A percentile compares a stretch with the other conserved stretches of the same genome.
Evolutionary conservation across 2,797 vertebrate genomes (phyloP).

Genomic region (Protonibea diacanthus): DNA sequence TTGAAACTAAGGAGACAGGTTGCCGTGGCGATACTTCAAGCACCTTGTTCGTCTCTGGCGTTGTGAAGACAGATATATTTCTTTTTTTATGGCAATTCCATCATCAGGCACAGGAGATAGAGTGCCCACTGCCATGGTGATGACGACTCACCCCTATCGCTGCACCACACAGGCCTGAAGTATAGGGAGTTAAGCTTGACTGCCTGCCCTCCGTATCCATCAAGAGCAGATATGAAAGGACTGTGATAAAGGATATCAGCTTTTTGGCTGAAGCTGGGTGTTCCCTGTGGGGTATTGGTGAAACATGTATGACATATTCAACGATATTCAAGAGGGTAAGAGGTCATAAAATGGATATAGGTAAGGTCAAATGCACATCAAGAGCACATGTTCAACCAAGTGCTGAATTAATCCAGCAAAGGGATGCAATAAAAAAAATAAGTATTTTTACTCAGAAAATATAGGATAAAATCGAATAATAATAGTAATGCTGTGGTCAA

Average conservation of each 20-base stretch:
- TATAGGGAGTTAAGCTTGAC: constrained; percentile 70
- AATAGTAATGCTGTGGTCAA: constrained; percentile 12
- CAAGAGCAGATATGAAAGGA: constrained; percentile 72
- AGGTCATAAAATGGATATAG: background rate
- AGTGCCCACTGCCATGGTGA: constrained; percentile 65
- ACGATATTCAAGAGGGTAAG: constrained; percentile 5
- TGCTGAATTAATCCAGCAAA: background rate
- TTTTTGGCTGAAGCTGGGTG: constrained; percentile 57
- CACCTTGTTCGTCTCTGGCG: constrained; percentile 74
- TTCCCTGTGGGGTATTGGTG: constrained; percentile 46
- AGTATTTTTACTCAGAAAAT: background rate
- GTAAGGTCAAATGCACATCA: background rate
- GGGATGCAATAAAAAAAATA: constrained; percentile 5
- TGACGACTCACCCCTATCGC: constrained; percentile 73
- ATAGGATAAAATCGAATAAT: constrained; percentile 31
- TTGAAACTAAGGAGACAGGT: constrained; percentile 64
- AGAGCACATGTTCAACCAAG: constrained; percentile 1
- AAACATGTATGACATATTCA: constrained; percentile 53
- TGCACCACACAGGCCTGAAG: constrained; percentile 52
- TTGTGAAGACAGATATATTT: constrained; percentile 82
- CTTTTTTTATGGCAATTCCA: constrained; percentile 78
- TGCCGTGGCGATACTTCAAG: constrained; percentile 63
- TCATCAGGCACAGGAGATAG: constrained; percentile 80
- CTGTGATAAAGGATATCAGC: constrained; percentile 57
- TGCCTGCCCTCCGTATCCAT: constrained; percentile 68